Evolutionary conservation across 2,113 vertebrate genomes (phyloP).

Genomic region (Calyptomena viridis): DNA sequence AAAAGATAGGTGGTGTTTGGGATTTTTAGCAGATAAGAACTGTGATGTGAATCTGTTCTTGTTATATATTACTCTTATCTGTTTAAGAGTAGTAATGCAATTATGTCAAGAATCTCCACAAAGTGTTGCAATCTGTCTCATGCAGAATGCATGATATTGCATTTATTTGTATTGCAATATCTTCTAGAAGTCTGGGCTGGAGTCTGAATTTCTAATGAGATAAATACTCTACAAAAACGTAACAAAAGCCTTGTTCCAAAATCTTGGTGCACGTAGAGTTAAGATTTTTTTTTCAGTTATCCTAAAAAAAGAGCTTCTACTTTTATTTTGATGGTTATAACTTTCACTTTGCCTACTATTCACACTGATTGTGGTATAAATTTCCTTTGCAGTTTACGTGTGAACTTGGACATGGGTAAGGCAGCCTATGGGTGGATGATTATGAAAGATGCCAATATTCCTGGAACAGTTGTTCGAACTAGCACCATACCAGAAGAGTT

Average conservation of each 20-base stretch:
- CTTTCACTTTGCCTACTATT: neutral
- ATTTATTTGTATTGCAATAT: neutral
- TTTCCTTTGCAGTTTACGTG: slow-evolving; percentile 84
- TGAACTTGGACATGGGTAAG: slow-evolving; percentile 99
- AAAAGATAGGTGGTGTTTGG: neutral
- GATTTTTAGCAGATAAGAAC: neutral
- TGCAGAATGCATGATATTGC: neutral
- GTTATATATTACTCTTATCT: neutral
- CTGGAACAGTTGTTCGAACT: slow-evolving; percentile 94
- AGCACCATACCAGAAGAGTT: slow-evolving; percentile 98
- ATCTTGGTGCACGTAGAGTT: neutral
- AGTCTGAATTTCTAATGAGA: neutral
- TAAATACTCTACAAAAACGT: neutral
- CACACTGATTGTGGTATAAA: slow-evolving; percentile 1
- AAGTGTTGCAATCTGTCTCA: neutral
- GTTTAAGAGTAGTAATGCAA: neutral
- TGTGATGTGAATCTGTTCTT: neutral
- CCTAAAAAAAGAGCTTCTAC: neutral
- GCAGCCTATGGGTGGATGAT: slow-evolving; percentile 98
- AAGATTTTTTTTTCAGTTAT: neutral
- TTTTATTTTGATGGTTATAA: neutral
- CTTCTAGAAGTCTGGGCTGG: neutral
- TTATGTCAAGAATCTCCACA: neutral
- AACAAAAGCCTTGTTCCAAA: neutral
- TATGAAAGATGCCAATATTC: slow-evolving; percentile 94